Conservation (phyloP, 2,797 vertebrate genomes). For the Gymnoscopelus braueri region DNA sequence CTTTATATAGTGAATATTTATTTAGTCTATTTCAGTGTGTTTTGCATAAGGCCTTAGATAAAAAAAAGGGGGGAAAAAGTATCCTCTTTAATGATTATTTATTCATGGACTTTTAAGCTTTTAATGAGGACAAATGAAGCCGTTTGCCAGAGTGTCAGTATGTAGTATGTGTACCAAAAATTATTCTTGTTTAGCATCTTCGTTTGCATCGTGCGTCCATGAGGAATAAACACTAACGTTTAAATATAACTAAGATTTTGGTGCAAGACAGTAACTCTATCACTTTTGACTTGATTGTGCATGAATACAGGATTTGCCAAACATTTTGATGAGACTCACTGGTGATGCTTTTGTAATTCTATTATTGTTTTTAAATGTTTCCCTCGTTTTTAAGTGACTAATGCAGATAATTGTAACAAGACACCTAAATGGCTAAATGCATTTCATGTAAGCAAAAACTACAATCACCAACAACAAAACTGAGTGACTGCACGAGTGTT, state of each 20-base stretch:
- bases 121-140: slow-evolving; percentile 89
- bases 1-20: slow-evolving; percentile 74
- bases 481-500: too few species aligned
- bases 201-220: slow-evolving; percentile 66
- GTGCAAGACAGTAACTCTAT: slow-evolving; percentile 57
- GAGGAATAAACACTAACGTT: slow-evolving; percentile 80
- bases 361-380: too few species aligned
- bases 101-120: slow-evolving; percentile 88
- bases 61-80: slow-evolving; percentile 57
- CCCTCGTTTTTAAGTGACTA: too few species aligned
- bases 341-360: slow-evolving; percentile 59
- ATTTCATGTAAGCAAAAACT: too few species aligned
- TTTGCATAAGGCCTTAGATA: slow-evolving; percentile 74
- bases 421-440: too few species aligned
- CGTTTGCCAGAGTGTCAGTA: slow-evolving; percentile 83
- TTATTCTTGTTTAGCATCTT: slow-evolving; percentile 82
- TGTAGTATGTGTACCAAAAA: slow-evolving; percentile 83
- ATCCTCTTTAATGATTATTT: slow-evolving; percentile 83
- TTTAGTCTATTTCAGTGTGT: slow-evolving; percentile 70
- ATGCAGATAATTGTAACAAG: too few species aligned
- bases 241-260: slow-evolving; percentile 72
- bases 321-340: slow-evolving; percentile 59
- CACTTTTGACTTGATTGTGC: slow-evolving; percentile 61
- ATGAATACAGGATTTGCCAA: slow-evolving; percentile 56
- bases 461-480: too few species aligned